Conservation (phyloP, 2,888 invertebrate genomes). For the Ormia ochracea region DNA sequence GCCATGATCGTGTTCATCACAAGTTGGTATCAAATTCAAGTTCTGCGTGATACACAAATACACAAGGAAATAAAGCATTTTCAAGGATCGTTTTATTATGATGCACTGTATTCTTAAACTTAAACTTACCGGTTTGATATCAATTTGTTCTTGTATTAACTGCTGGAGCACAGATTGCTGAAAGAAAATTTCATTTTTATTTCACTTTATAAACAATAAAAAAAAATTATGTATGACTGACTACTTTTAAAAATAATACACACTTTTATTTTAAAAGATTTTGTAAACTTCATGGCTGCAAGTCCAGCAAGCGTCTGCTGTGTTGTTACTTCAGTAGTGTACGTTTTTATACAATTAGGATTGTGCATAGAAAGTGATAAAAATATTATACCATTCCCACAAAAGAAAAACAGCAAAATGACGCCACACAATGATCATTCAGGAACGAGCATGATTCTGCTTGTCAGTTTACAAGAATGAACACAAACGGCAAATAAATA, state of each 20-base stretch:
- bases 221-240: background rate
- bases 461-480: too few species aligned
- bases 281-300: slow-evolving; percentile 63
- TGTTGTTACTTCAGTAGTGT: background rate
- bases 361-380: background rate
- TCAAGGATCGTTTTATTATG: background rate
- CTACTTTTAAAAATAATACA: slow-evolving; percentile 15
- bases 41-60: slow-evolving; percentile 46
- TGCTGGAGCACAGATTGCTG: slow-evolving; percentile 72
- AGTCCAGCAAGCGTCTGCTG: slow-evolving; percentile 34
- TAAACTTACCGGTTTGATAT: slow-evolving; percentile 65
- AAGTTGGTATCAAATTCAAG: slow-evolving; percentile 70
- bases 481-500: too few species aligned
- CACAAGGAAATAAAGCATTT: background rate
- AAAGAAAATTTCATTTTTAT: slow-evolving; percentile 28
- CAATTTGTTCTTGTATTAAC: slow-evolving; percentile 66
- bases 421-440: slow-evolving; percentile 46
- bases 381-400: slow-evolving; percentile 29
- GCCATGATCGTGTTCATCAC: slow-evolving; percentile 72
- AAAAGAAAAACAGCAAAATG: slow-evolving; percentile 23
- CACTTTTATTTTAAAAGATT: slow-evolving; percentile 45
- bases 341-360: background rate
- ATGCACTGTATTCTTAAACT: background rate
- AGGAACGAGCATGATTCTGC: too few species aligned
- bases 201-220: background rate